Conservation (phyloP, 92 coral and sea anemone genomes). For the Phymanthus crucifer region DNA sequence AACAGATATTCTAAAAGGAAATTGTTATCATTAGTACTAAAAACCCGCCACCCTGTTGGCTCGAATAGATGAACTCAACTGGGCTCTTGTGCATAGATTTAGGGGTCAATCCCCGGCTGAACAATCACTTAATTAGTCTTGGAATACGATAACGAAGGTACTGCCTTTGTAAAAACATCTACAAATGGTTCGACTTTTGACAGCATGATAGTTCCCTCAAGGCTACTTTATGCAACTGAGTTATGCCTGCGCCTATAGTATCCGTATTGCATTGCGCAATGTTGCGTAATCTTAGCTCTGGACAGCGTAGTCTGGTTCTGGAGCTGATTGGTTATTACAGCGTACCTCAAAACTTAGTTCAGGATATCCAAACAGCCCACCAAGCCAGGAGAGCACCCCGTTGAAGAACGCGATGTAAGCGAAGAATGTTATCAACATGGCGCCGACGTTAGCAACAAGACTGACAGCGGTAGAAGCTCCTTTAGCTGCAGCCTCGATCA, state of each 20-base stretch:
- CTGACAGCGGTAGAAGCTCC: slow-evolving; percentile 91
- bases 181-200: not conserved
- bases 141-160: too few relatives aligned
- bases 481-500: slow-evolving; percentile 94
- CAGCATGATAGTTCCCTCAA: too few relatives aligned
- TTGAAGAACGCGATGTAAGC: slow-evolving; percentile 92
- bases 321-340: too few relatives aligned
- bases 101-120: too few relatives aligned
- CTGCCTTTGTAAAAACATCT: not conserved
- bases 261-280: too few relatives aligned
- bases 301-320: not conserved
- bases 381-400: slow-evolving; percentile 85
- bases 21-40: not conserved
- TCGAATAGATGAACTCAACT: too few relatives aligned
- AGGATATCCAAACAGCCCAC: slow-evolving; percentile 75
- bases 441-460: slow-evolving; percentile 90
- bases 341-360: slow-evolving; percentile 68
- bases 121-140: too few relatives aligned
- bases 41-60: too few relatives aligned
- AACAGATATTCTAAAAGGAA: slow-evolving; percentile 51
- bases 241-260: too few relatives aligned
- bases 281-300: too few relatives aligned
- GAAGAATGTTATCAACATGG: slow-evolving; percentile 89
- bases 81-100: too few relatives aligned
- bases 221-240: too few relatives aligned